These are phyloP conservation scores for Heloderma charlesbogerti DNA, from an alignment of 2,113 vertebrate genomes.

Conservation along the genomic window DNA sequence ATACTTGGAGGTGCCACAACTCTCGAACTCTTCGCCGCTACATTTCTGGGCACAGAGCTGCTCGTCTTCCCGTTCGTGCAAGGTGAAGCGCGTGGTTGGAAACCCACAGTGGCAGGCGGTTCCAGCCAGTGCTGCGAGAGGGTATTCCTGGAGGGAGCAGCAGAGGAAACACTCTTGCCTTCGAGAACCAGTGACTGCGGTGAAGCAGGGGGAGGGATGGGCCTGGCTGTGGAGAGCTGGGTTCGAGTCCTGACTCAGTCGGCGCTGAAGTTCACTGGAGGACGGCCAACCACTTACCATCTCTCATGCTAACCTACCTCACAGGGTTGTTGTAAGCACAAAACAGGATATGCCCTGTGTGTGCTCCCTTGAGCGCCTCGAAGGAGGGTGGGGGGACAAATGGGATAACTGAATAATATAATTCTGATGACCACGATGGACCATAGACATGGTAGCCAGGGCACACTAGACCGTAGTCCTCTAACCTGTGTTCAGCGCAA, in stretches of 20 bases:
- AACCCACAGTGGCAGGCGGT: constrained; percentile 90
- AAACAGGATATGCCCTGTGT: neutral
- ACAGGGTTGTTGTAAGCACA: neutral
- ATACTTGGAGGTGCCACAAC: constrained; percentile 88
- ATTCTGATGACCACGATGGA: neutral
- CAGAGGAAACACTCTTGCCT: neutral
- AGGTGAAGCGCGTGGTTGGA: constrained; percentile 89
- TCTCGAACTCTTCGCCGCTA: constrained; percentile 90
- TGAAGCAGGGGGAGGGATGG: neutral
- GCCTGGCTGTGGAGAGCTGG: neutral
- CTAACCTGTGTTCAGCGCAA: too few species aligned
- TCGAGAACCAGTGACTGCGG: too few species aligned
- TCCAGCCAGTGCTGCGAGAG: constrained; percentile 88
- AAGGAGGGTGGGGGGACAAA: neutral
- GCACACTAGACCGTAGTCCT: too few species aligned
- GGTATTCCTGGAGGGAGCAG: constrained; percentile 83
- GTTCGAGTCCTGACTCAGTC: neutral
- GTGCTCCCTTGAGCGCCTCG: neutral
- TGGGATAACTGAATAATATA: neutral
- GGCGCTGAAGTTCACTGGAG: neutral
- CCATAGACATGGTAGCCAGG: neutral
- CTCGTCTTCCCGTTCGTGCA: constrained; percentile 92
- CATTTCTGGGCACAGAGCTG: constrained; percentile 90
- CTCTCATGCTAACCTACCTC: neutral
- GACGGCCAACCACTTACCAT: neutral